Percentiles rank a stretch among this genome's conserved stretches.
These are phyloP conservation scores for Periophthalmus modestus DNA, from an alignment of 2,113 vertebrate genomes.

Conservation along the genomic window DNA sequence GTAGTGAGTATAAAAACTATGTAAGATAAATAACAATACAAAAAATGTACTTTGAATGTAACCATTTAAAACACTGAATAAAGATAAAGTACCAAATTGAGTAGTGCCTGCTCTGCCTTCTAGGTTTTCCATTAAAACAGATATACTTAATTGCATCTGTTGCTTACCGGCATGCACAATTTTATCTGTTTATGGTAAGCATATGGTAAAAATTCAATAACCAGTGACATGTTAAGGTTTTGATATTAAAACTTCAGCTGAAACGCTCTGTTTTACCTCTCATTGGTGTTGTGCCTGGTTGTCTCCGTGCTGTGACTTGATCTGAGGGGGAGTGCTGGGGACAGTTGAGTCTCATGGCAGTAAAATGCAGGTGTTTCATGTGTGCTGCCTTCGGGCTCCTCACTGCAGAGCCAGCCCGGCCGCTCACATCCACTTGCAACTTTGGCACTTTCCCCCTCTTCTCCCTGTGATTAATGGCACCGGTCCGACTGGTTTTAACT, in stretches of 20 bases:
- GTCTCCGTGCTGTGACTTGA: constrained; percentile 6
- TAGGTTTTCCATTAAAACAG: not conserved
- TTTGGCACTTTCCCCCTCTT: constrained; percentile 2
- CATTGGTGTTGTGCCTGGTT: not conserved
- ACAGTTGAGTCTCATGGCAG: constrained; percentile 18
- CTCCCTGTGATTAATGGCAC: constrained; percentile 26
- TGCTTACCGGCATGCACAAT: not conserved
- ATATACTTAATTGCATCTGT: not conserved
- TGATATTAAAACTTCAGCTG: not conserved
- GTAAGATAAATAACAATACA: too few relatives aligned
- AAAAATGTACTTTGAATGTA: too few relatives aligned
- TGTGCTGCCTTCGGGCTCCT: constrained; percentile 23
- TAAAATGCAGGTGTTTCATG: constrained; percentile 44
- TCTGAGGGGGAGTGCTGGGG: constrained; percentile 3
- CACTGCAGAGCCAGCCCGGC: constrained; percentile 5
- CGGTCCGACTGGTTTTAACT: constrained; percentile 28
- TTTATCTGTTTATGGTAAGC: not conserved
- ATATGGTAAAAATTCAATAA: not conserved
- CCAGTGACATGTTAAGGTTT: not conserved
- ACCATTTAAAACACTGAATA: too few relatives aligned
- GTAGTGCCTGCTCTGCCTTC: not conserved
- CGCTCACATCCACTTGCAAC: constrained; percentile 14
- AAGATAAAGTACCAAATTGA: too few relatives aligned
- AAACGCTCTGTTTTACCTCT: not conserved
- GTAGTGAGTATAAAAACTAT: too few relatives aligned